Evolutionary conservation across 2,113 vertebrate species (phyloP).

Genomic region (Irena cyanogastra): DNA sequence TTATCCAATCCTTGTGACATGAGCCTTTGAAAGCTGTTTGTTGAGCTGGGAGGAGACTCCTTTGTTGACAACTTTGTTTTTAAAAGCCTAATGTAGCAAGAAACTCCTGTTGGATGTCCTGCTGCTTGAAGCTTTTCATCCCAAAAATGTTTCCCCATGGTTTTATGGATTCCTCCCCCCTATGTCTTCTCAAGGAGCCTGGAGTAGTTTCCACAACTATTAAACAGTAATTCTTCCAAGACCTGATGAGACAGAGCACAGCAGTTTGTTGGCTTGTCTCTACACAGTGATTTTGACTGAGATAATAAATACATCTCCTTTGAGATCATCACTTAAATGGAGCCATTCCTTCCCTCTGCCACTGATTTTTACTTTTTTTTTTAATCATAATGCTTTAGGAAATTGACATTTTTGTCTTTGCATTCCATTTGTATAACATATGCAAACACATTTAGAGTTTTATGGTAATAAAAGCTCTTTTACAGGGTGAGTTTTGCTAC

Average conservation of each 20-base stretch:
- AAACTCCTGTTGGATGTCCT: background rate
- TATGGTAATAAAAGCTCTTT: background rate
- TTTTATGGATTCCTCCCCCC: background rate
- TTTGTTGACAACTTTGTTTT: background rate
- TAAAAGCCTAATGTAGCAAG: background rate
- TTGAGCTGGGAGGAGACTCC: background rate
- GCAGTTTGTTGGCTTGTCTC: background rate
- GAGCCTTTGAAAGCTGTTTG: background rate
- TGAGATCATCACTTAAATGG: background rate
- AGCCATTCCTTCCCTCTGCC: background rate
- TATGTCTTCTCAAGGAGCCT: background rate
- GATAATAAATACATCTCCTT: background rate
- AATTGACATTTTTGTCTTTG: rapidly evolving
- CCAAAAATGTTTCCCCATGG: background rate
- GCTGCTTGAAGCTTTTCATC: background rate
- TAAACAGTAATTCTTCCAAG: background rate
- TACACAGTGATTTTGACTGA: background rate
- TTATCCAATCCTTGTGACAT: background rate
- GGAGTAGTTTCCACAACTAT: background rate
- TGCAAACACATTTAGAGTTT: background rate
- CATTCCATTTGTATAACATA: background rate
- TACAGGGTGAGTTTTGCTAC: background rate
- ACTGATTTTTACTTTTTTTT: background rate
- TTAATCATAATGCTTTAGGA: background rate
- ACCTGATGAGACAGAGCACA: background rate